Evolutionary conservation across 2,888 invertebrate species (phyloP).

Genomic region (Plebejus anna): DNA sequence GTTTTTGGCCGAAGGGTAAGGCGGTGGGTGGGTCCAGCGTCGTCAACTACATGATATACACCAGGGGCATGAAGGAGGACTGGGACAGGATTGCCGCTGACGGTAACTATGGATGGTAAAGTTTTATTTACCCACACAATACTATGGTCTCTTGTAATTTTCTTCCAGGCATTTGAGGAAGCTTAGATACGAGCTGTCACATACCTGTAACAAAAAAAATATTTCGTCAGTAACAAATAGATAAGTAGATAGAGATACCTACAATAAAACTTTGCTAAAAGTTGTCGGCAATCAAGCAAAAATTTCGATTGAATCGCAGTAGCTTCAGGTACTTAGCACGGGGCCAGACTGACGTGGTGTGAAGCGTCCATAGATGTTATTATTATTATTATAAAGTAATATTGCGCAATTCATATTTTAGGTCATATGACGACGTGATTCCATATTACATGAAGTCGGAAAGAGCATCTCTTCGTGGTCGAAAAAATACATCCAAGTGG

Average conservation of each 20-base stretch:
- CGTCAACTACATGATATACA: conserved; percentile 82
- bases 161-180: neutral
- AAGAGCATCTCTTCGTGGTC: conserved; percentile 65
- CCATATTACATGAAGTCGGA: conserved; percentile 83
- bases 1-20: conserved; percentile 73
- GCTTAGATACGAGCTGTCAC: neutral
- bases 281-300: too few relatives aligned
- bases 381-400: neutral
- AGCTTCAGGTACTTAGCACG: too few relatives aligned
- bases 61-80: conserved; percentile 82
- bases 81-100: conserved; percentile 83
- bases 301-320: too few relatives aligned
- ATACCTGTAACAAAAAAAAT: neutral
- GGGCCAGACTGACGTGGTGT: too few relatives aligned
- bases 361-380: too few relatives aligned
- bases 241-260: too few relatives aligned
- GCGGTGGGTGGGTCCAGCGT: conserved; percentile 75
- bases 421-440: conserved; percentile 81
- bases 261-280: too few relatives aligned
- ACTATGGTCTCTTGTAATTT: neutral
- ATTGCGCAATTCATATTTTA: conserved; percentile 37
- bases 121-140: conserved; percentile 1
- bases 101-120: conserved; percentile 84
- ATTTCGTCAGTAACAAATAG: neutral
- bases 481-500: conserved; percentile 68